phyloP scores from a whole-genome alignment of 2,888 invertebrate genomes.

The Lasioglossum leucozonium region DNA sequence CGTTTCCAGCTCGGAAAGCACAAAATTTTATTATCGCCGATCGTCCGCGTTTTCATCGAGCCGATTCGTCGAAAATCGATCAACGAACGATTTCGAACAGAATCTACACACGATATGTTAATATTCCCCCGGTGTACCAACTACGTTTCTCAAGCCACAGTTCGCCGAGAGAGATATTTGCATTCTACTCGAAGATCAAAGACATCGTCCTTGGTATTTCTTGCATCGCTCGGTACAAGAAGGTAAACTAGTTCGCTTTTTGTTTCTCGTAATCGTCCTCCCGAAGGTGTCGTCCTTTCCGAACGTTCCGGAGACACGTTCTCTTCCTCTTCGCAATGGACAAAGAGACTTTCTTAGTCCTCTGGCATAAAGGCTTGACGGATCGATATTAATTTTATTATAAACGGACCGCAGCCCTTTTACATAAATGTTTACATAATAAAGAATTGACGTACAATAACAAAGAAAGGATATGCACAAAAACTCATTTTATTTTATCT shows the following conservation, averaged over 20 bases:
- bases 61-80: not conserved
- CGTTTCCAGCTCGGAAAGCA: constrained; percentile 2
- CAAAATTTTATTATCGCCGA: not conserved
- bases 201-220: constrained; percentile 48
- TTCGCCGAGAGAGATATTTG: not conserved
- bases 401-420: no score
- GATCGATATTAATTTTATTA: not conserved
- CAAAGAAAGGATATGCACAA: no score
- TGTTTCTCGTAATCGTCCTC: constrained; percentile 38
- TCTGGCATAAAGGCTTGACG: not conserved
- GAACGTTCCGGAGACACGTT: not conserved
- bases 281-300: constrained; percentile 49
- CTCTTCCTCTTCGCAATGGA: not conserved
- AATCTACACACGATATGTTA: not conserved
- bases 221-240: constrained; percentile 43
- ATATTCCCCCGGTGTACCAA: not conserved
- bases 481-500: no score
- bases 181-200: constrained; percentile 37
- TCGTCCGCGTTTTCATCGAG: not conserved
- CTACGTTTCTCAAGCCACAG: not conserved
- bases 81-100: not conserved
- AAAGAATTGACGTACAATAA: no score
- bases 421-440: no score
- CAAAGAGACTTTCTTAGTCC: no score
- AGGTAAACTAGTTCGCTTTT: constrained; percentile 63